phyloP scores from a whole-genome alignment of 37 sponge, comb jelly and placozoan genomes.

The Bolinopsis microptera region DNA sequence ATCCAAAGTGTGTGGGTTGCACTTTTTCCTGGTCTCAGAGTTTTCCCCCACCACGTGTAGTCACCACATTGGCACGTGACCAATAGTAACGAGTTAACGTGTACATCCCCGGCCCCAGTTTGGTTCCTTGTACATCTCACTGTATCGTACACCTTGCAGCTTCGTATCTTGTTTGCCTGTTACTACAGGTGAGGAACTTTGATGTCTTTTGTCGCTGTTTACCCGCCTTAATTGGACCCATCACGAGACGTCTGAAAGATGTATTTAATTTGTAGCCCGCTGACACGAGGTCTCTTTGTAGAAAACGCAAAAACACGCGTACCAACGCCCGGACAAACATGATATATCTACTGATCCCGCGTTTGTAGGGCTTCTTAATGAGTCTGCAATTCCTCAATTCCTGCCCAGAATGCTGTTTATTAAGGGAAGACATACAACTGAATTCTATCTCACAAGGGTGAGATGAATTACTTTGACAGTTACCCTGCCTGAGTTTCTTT shows the following conservation, averaged over 20 bases:
- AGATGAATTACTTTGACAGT: too few relatives aligned
- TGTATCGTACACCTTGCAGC: neutral
- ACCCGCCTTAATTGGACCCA: neutral
- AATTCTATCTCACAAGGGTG: neutral
- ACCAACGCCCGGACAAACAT: neutral
- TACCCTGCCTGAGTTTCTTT: too few relatives aligned
- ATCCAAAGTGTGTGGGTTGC: neutral
- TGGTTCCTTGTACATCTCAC: neutral
- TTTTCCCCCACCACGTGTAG: neutral
- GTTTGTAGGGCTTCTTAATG: neutral
- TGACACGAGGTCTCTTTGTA: neutral
- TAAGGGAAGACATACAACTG: neutral
- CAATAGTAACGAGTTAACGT: neutral
- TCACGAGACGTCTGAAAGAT: neutral
- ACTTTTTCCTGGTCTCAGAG: neutral
- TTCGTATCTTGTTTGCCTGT: neutral
- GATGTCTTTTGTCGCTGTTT: neutral
- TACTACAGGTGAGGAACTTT: neutral
- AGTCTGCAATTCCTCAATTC: neutral
- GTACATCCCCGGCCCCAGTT: neutral
- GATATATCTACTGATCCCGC: neutral
- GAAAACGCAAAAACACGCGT: neutral
- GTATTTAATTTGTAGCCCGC: neutral
- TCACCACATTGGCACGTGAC: neutral
- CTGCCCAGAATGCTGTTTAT: neutral